Conservation (phyloP, 2,888 invertebrate species). For the Temnothorax rugatulus region DNA sequence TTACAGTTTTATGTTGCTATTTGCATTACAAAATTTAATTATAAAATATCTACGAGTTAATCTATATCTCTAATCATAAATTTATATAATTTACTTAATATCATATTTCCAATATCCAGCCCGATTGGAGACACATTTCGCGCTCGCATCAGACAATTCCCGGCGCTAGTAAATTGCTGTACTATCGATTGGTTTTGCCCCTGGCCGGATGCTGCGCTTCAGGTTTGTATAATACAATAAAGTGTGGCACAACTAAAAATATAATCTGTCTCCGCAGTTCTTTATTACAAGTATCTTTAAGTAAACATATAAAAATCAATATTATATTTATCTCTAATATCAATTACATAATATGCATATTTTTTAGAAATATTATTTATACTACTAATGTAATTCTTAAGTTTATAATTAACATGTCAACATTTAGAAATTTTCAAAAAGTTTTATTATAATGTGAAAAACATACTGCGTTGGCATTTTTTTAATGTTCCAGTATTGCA, state of each 20-base stretch:
- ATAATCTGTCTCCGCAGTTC: not conserved
- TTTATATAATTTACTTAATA: slow-evolving; percentile 24
- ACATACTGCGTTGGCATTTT: not conserved
- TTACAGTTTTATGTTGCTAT: not conserved
- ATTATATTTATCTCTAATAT: not conserved
- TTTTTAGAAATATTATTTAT: not conserved
- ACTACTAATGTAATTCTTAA: not conserved
- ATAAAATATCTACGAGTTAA: not conserved
- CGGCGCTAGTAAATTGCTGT: slow-evolving; percentile 96
- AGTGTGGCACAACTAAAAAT: slow-evolving; percentile 21
- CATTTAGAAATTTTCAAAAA: not conserved
- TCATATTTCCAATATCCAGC: slow-evolving; percentile 86
- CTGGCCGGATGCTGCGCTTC: slow-evolving; percentile 94
- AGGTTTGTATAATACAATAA: slow-evolving; percentile 87
- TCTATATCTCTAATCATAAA: not conserved
- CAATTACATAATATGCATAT: not conserved
- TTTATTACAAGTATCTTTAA: slow-evolving; percentile 11
- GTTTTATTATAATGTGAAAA: not conserved
- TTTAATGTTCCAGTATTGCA: not conserved
- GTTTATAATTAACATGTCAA: not conserved
- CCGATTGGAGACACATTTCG: slow-evolving; percentile 94
- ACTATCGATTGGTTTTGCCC: slow-evolving; percentile 98
- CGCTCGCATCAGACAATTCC: slow-evolving; percentile 94
- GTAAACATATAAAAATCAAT: slow-evolving; percentile 10
- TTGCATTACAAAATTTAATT: slow-evolving; percentile 4